Evolutionary conservation across 1,140 invertebrate genomes (phyloP).

Genomic region (Aporrectodea caliginosa): DNA sequence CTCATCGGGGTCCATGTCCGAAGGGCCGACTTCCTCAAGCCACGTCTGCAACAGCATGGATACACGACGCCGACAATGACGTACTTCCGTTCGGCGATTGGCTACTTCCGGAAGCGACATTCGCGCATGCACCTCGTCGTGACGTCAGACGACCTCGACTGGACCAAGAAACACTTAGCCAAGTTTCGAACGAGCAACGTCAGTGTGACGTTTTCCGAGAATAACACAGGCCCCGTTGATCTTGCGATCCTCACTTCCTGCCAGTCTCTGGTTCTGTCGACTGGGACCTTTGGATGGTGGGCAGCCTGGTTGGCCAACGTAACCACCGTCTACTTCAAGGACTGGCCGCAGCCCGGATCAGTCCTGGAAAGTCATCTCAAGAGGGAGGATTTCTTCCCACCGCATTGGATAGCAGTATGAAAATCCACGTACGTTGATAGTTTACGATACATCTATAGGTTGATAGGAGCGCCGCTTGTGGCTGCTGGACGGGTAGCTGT

Average conservation of each 20-base stretch:
- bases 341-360: slow-evolving; percentile 34
- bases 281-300: neutral
- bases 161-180: neutral
- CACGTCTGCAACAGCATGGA: neutral
- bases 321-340: neutral
- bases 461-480: too few relatives aligned
- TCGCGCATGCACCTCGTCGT: neutral
- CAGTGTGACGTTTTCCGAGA: neutral
- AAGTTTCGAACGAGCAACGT: neutral
- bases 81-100: neutral
- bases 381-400: slow-evolving; percentile 7
- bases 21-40: neutral
- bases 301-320: neutral
- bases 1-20: neutral
- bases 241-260: neutral
- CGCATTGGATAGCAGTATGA: slow-evolving; percentile 22
- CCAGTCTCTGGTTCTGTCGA: neutral
- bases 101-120: neutral
- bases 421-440: too few relatives aligned
- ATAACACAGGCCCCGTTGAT: neutral
- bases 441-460: too few relatives aligned
- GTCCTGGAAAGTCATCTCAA: slow-evolving; percentile 15
- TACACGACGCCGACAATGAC: neutral
- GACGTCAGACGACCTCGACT: neutral
- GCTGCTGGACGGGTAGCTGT: too few relatives aligned